Base-by-base conservation (phyloP, 2,797 vertebrate species). In the Poecilia velifera region DNA sequence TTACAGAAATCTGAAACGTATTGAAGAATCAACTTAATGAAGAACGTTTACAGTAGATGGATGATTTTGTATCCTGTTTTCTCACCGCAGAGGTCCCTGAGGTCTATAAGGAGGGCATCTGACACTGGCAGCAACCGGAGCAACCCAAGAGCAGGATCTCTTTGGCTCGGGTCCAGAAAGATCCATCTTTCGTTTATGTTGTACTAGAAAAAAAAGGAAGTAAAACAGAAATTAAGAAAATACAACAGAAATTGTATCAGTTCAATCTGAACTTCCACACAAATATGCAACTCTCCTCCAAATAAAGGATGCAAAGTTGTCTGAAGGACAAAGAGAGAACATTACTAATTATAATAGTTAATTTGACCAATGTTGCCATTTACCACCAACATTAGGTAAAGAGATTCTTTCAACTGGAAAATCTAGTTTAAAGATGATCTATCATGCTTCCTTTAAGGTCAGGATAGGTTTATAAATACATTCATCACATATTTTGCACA, bases 61-160 rank as follows among this genome's bases (percentile, higher is more conserved):
- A 59, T 31, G 28, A 18, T 64, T 36, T 8, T 59, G 53, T 13
- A 25, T 9, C 28, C 34, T 12, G 62, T 39, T 66, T 39, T 82
- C 57, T 86, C 77, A 94, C 93, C 92, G 0, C 90, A 78, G 0
- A 10, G 91, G 92, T 31, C 68, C 86, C 45, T 84, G 72, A 55
- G 91, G 87, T 82, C 25, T 66, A 36, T 87, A 92, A 0, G 85
- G 6, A 0, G 91, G 92, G 55, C 91, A 83, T 18, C 36, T 76
- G 36, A 86, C 46, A 72, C 76, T 28, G 0, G 73, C 34, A 0
- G 78, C 0, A 8, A 80, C 64, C 28, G 31, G 84, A 76, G 86
- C 57, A 8, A 39, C 22, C 31, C 1, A 2, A 39, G 34, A 39
- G 62, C 34, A 20, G 20, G 8, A 57, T 62, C 83, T 76, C 53